Percentiles rank a stretch among this genome's conserved stretches.
Evolutionary conservation across 2,888 invertebrate genomes (phyloP).

Genomic region (Acanthoscelides obtectus): DNA sequence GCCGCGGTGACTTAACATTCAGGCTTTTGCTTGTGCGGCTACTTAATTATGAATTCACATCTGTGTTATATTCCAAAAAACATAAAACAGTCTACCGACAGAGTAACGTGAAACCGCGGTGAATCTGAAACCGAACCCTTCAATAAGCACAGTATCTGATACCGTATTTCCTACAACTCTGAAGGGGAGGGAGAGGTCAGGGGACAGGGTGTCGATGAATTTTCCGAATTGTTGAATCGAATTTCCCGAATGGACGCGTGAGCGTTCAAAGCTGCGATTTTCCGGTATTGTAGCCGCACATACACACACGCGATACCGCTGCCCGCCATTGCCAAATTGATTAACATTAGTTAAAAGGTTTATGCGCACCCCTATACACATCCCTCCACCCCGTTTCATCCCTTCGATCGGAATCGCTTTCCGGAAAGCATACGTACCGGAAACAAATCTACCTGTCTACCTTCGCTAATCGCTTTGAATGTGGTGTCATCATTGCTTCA

Average conservation of each 20-base stretch:
- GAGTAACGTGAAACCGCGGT: too few relatives aligned
- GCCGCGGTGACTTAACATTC: too few relatives aligned
- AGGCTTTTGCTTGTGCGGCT: too few relatives aligned
- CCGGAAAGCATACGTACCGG: neutral
- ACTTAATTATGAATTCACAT: too few relatives aligned
- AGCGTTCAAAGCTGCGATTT: neutral
- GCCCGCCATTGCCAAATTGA: neutral
- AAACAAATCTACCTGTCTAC: neutral
- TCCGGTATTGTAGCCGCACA: neutral
- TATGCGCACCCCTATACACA: neutral
- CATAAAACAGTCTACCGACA: too few relatives aligned
- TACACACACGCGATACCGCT: neutral
- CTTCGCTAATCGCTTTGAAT: neutral
- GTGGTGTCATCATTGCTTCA: neutral
- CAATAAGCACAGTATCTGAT: too few relatives aligned
- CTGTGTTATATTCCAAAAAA: too few relatives aligned
- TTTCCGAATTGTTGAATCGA: neutral
- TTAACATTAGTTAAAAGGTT: neutral
- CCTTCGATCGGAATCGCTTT: neutral
- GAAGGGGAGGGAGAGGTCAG: too few relatives aligned
- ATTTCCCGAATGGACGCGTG: neutral
- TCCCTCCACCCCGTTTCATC: neutral
- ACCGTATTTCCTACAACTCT: neutral
- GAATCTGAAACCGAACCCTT: too few relatives aligned
- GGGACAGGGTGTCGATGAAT: neutral